A percentile compares a stretch with the other conserved stretches of the same genome.
Conservation (phyloP, 2,113 vertebrate genomes). For the Caranx melampygus region DNA sequence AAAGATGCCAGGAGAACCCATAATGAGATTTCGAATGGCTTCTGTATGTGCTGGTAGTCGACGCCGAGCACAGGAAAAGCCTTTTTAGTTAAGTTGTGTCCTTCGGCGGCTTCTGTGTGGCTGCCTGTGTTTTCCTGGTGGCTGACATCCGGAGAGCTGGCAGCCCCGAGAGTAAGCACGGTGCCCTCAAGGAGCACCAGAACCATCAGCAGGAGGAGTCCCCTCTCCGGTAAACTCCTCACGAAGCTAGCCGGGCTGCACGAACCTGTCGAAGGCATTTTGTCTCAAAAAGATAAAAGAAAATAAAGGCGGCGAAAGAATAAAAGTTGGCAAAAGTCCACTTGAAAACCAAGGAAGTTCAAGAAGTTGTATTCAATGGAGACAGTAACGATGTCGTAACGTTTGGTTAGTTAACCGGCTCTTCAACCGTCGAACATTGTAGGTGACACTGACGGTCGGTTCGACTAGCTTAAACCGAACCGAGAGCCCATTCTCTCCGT, state of each 20-base stretch:
- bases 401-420: background rate
- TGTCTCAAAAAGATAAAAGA: background rate
- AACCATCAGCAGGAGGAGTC: slow-evolving; percentile 63
- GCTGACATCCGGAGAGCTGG: slow-evolving; percentile 62
- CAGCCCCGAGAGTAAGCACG: slow-evolving; percentile 58
- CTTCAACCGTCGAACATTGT: background rate
- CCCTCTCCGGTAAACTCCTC: slow-evolving; percentile 26
- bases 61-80: slow-evolving; percentile 90
- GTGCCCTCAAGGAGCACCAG: slow-evolving; percentile 65
- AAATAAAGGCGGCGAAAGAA: background rate
- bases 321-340: background rate
- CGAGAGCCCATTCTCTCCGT: background rate
- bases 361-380: slow-evolving; percentile 37
- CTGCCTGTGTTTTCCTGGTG: accelerated
- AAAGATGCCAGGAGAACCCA: slow-evolving; percentile 96
- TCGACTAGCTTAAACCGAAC: slow-evolving; percentile 10
- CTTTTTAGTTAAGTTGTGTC: slow-evolving; percentile 79
- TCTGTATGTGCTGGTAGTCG: slow-evolving; percentile 84
- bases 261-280: slow-evolving; percentile 41
- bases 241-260: slow-evolving; percentile 13
- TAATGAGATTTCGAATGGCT: slow-evolving; percentile 91
- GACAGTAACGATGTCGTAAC: background rate
- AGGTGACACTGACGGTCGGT: background rate
- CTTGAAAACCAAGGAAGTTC: slow-evolving; percentile 9
- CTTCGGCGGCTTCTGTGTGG: background rate